Evolutionary conservation across 2,888 invertebrate species (phyloP), one percentile per base, ranked within the genome.

Genomic region (Diaphora mendica): DNA sequence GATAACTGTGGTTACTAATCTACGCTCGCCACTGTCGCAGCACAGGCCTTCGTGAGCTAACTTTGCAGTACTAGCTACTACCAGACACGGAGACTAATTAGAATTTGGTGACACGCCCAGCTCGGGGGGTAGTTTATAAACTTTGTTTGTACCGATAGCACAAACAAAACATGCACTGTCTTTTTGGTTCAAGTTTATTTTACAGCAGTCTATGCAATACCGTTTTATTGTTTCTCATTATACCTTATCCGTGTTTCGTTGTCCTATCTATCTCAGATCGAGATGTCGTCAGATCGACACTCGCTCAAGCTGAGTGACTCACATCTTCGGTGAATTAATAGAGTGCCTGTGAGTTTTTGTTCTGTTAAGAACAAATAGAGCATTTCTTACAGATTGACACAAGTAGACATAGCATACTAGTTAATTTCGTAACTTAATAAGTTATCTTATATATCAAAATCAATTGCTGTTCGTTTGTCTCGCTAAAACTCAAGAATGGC

Each of bases 41-140:
- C 77, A 62, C 76, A 44, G 42, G 42, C 39, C 84, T 85, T 87
- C 90, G 88, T 89, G 89, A 88, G 90, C 86, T 85, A 86, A 77
- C 67, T 79, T 82, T 78, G 82, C 90, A 88, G 95, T 95, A 80
- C 95, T 92, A 91, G 91, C 91, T 93, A 88, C 92, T 89, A 87
- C 94, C 95, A 93, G 95, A 91, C 94, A 95, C 95, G 91, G 90
- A 79, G 87, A 90, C 92, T 94, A 95, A 95, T 95, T 95, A 95
- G 91, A 95, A 94, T 94, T 92, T 91, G 92, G 92, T 91, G 94
- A 94, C 95, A 95, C 93, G 94, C 91, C 92, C 89, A 77, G 82
- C 85, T 77, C 71, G 80, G 83, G 87, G 81, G 88, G 83, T 88
- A 86, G 93, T 91, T 93, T 92, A 79, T 80, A 72, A 89, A 91